Conservation (phyloP, 2,888 invertebrate species). For the Anoplius nigerrimus region DNA sequence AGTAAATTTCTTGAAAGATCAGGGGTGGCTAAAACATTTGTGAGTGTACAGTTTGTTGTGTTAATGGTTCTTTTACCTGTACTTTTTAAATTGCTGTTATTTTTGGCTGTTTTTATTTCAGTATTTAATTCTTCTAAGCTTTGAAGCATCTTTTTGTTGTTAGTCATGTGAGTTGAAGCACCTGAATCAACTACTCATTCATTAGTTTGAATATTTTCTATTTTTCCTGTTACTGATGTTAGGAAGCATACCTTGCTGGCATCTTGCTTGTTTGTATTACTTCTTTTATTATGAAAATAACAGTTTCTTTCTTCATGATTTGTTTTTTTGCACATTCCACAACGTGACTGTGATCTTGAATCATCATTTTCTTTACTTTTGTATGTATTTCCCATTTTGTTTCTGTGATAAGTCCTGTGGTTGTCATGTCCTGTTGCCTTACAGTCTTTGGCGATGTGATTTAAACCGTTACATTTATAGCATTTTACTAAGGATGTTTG, state of each 20-base stretch:
- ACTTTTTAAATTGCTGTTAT: not conserved
- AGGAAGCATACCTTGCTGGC: not conserved
- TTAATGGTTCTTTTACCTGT: not conserved
- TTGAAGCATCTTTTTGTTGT: not conserved
- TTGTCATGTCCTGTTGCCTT: not conserved
- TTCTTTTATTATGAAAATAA: not conserved
- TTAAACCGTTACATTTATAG: constrained; percentile 8
- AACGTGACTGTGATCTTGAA: not conserved
- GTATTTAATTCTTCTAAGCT: not conserved
- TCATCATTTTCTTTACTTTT: too few relatives aligned
- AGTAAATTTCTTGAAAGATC: constrained; percentile 13
- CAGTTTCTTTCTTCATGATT: constrained; percentile 5
- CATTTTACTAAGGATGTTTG: constrained; percentile 6
- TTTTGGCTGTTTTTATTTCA: not conserved
- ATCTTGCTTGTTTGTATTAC: not conserved
- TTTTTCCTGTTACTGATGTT: not conserved
- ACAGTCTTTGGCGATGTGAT: constrained; percentile 9
- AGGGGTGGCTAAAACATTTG: constrained; percentile 11
- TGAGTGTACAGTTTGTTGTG: not conserved
- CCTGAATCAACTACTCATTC: constrained; percentile 13
- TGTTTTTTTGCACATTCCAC: constrained; percentile 18
- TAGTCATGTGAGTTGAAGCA: not conserved
- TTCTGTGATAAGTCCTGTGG: too few relatives aligned
- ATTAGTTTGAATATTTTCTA: not conserved
- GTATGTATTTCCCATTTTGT: too few relatives aligned